Evolutionary conservation across 2,113 vertebrate genomes (phyloP).

Genomic region (Bubalus kerabau): DNA sequence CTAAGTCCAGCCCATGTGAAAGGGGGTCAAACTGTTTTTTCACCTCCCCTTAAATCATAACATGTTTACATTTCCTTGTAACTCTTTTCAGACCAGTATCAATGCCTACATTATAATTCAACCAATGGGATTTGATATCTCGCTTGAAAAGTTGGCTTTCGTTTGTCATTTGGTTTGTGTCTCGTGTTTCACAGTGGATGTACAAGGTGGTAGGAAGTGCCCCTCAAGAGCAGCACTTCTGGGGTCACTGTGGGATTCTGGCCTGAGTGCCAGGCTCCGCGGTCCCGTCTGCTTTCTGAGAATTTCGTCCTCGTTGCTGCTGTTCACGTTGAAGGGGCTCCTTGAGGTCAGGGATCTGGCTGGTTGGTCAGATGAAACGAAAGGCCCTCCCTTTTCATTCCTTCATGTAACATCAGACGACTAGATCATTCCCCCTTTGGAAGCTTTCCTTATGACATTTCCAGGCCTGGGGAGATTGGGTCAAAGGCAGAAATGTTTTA

Average conservation of each 20-base stretch:
- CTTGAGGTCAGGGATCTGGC: not conserved
- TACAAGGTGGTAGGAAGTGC: not conserved
- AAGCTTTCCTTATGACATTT: not conserved
- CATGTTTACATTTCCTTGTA: not conserved
- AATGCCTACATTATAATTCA: not conserved
- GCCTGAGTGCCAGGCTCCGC: rapidly evolving
- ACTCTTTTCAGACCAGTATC: not conserved
- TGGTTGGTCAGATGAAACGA: not conserved
- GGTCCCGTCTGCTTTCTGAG: not conserved
- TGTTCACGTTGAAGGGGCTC: not conserved
- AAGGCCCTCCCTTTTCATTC: not conserved
- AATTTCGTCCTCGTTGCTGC: too few relatives aligned
- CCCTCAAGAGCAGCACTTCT: not conserved
- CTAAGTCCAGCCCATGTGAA: not conserved
- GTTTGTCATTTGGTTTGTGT: not conserved
- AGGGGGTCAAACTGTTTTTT: not conserved
- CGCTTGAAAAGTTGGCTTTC: not conserved
- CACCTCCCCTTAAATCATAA: rapidly evolving
- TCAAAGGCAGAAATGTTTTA: not conserved
- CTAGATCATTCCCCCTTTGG: not conserved
- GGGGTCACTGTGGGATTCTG: not conserved
- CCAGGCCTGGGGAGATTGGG: not conserved
- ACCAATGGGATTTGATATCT: not conserved
- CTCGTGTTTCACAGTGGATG: not conserved
- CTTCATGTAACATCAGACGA: not conserved